Percentiles rank a stretch among this genome's conserved stretches.
phyloP scores from a whole-genome alignment of 2,888 invertebrate genomes.

The Ecliptopera silaceata region DNA sequence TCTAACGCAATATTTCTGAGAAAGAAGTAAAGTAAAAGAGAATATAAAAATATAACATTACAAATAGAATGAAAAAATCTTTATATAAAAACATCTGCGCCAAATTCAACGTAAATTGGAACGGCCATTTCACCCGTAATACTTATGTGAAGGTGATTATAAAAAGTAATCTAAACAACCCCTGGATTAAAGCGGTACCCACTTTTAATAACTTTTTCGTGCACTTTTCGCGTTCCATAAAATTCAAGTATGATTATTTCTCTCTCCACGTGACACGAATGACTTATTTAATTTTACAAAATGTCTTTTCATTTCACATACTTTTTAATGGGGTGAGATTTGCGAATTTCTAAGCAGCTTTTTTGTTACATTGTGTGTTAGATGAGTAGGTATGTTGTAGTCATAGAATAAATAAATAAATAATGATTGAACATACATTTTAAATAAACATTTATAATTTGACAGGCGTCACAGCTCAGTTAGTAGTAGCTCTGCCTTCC shows the following conservation, averaged over 20 bases:
- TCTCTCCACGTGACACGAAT: conserved; percentile 14
- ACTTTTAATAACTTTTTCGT: conserved; percentile 28
- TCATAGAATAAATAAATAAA: too few relatives aligned
- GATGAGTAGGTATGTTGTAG: too few relatives aligned
- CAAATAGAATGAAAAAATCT: background rate
- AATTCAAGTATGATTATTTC: conserved; percentile 23
- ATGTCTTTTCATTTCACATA: conserved; percentile 1
- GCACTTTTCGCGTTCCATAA: conserved; percentile 21
- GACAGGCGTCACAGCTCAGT: too few relatives aligned
- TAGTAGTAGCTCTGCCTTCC: too few relatives aligned
- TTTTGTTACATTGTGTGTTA: too few relatives aligned
- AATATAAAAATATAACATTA: background rate
- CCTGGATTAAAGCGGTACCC: conserved; percentile 28
- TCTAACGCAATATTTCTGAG: background rate
- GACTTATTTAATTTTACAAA: conserved; percentile 7
- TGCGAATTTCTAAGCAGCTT: background rate
- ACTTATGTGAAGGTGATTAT: conserved; percentile 28
- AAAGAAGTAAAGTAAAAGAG: background rate
- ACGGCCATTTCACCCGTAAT: conserved; percentile 18
- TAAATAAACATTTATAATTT: too few relatives aligned
- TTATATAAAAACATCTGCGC: conserved; percentile 1
- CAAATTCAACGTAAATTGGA: conserved; percentile 6
- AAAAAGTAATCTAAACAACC: conserved; percentile 31
- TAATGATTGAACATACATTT: too few relatives aligned
- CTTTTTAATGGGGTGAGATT: background rate